phyloP scores from a whole-genome alignment of 2,797 vertebrate species.

The Argyrosomus regius region DNA sequence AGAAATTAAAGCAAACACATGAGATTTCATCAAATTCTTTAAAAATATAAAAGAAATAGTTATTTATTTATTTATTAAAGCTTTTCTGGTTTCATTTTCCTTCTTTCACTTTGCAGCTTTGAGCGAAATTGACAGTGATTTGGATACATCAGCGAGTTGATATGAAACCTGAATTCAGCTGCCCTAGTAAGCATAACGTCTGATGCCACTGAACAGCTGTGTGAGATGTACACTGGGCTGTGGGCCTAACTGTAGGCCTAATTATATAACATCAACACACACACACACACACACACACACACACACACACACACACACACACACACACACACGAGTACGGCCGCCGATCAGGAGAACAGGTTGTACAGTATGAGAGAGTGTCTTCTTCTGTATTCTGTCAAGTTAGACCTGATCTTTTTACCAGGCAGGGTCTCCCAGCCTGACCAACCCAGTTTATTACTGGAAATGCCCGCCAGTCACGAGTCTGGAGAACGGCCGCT shows the following conservation, averaged over 20 bases:
- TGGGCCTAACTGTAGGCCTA: conserved; percentile 53
- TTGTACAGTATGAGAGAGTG: conserved; percentile 55
- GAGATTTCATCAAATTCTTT: background rate
- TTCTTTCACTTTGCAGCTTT: background rate
- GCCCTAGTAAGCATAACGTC: background rate
- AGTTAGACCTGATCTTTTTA: conserved; percentile 30
- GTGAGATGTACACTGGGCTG: conserved; percentile 27
- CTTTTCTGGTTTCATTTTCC: background rate
- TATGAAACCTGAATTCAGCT: conserved; percentile 18
- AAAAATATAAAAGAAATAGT: background rate
- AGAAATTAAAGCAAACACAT: background rate
- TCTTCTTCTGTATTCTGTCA: conserved; percentile 10
- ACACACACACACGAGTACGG: background rate
- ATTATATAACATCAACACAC: conserved; percentile 51
- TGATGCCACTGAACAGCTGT: conserved; percentile 57
- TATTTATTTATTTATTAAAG: background rate
- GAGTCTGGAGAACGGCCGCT: conserved; percentile 1
- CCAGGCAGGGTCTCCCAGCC: background rate
- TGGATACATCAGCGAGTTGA: background rate
- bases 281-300: conserved; percentile 7
- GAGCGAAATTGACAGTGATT: background rate
- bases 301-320: conserved; percentile 9
- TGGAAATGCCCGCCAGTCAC: conserved; percentile 17
- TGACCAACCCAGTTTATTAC: conserved; percentile 17
- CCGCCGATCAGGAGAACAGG: conserved; percentile 55